These are phyloP conservation scores for Lanistes nyassanus DNA, from an alignment of 1,140 invertebrate species.

Conservation along the genomic window DNA sequence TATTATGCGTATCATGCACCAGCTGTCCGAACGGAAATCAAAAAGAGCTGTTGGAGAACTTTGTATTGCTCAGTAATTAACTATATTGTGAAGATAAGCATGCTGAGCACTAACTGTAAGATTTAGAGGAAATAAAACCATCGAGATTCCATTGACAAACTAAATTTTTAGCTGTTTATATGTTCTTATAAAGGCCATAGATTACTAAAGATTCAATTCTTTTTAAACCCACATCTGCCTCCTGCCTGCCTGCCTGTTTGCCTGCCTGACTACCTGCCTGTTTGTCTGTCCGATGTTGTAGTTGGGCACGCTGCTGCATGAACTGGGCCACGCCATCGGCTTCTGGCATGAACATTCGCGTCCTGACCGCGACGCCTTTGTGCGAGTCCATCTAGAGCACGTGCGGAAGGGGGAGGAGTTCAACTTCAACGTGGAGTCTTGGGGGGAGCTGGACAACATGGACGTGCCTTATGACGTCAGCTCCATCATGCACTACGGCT, in stretches of 20 bases:
- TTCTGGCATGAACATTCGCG: constrained; percentile 67
- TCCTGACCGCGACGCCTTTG: constrained; percentile 57
- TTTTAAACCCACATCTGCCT: background rate
- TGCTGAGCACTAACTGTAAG: no score
- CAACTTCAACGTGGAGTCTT: constrained; percentile 95
- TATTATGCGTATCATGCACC: background rate
- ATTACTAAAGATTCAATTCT: background rate
- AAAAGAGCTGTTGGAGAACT: no score
- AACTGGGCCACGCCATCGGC: constrained; percentile 64
- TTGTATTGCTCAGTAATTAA: no score
- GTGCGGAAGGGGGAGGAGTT: constrained; percentile 83
- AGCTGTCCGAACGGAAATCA: no score
- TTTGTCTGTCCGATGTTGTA: constrained; percentile 60
- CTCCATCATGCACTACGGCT: constrained; percentile 67
- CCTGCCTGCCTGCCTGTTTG: background rate
- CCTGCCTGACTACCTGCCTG: background rate
- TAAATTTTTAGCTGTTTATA: no score
- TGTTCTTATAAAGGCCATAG: background rate
- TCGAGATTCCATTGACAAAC: no score
- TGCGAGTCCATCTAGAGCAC: constrained; percentile 45
- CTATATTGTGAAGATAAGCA: no score
- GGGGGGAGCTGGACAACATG: constrained; percentile 66
- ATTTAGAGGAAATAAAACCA: no score
- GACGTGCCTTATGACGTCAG: constrained; percentile 65
- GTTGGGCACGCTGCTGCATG: constrained; percentile 90